These are phyloP conservation scores for Cliona cf. orientalis DNA, from an alignment of 37 sponge, comb jelly and placozoan genomes.

Conservation along the genomic window DNA sequence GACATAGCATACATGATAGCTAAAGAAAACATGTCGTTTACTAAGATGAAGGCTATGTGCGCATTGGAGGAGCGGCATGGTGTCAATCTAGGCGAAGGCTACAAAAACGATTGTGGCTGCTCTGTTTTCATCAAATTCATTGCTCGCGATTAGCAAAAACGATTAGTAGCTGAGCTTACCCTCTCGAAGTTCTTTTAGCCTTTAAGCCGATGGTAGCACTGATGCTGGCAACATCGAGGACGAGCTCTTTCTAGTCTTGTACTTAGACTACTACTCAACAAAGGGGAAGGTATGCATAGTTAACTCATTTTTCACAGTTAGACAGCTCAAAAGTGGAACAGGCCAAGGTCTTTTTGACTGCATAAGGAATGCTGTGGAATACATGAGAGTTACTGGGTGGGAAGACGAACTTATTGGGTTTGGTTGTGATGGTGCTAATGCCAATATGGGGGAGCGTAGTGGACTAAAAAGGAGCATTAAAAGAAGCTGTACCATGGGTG, in stretches of 20 bases:
- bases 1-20: constrained; percentile 64
- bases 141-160: neutral
- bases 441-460: constrained; percentile 44
- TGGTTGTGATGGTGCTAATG: constrained; percentile 49
- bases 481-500: too few species aligned
- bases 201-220: constrained; percentile 45
- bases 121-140: neutral
- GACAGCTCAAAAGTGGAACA: constrained; percentile 3
- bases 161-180: neutral
- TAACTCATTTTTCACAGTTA: constrained; percentile 16
- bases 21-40: constrained; percentile 55
- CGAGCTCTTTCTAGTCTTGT: constrained; percentile 30
- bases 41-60: constrained; percentile 51
- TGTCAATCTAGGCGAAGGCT: constrained; percentile 27
- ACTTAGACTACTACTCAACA: constrained; percentile 23
- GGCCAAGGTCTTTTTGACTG: constrained; percentile 34
- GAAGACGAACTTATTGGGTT: constrained; percentile 21
- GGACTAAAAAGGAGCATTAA: too few species aligned
- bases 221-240: constrained; percentile 52
- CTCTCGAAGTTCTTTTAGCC: constrained; percentile 56
- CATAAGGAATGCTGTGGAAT: constrained; percentile 18
- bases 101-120: constrained; percentile 14
- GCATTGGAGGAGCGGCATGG: constrained; percentile 44
- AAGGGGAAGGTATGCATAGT: constrained; percentile 3
- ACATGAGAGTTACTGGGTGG: constrained; percentile 27